Evolutionary conservation across 2,888 invertebrate species (phyloP).

Genomic region (Epicampocera succincta): DNA sequence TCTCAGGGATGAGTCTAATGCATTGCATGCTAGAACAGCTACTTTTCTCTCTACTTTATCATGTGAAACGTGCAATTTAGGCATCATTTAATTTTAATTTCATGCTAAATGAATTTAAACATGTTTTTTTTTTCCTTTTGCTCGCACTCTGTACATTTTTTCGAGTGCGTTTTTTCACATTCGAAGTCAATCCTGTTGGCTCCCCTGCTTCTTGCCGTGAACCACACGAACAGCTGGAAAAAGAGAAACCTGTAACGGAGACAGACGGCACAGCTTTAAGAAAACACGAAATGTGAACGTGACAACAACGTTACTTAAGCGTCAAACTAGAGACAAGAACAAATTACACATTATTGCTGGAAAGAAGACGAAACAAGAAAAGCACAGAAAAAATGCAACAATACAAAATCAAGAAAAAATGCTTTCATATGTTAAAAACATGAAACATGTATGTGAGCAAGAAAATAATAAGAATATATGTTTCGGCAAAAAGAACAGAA

Average conservation of each 20-base stretch:
- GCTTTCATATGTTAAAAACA: conserved; percentile 26
- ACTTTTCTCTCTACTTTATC: conserved; percentile 27
- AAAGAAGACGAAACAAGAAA: conserved; percentile 26
- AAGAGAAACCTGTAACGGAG: conserved; percentile 59
- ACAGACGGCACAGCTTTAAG: conserved; percentile 60
- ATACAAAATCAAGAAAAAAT: conserved; percentile 33
- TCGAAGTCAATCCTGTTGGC: conserved; percentile 48
- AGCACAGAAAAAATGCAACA: conserved; percentile 13
- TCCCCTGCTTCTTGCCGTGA: conserved; percentile 8
- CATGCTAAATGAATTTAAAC: conserved; percentile 70
- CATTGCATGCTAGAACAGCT: conserved; percentile 42
- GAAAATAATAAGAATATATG: conserved; percentile 55
- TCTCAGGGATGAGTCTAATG: conserved; percentile 40
- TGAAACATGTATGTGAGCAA: conserved; percentile 31
- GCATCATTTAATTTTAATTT: conserved; percentile 70
- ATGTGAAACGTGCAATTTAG: conserved; percentile 67
- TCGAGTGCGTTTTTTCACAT: conserved; percentile 42
- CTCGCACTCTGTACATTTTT: conserved; percentile 8
- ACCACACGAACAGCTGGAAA: background rate
- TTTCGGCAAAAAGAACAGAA: conserved; percentile 10
- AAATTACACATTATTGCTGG: conserved; percentile 65
- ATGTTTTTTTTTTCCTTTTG: conserved; percentile 58
- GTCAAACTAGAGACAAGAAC: conserved; percentile 69
- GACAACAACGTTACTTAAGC: conserved; percentile 70
- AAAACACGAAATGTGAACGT: conserved; percentile 66